These are phyloP conservation scores for Rhodeus uyekii DNA, from an alignment of 2,797 vertebrate genomes.

Conservation along the genomic window DNA sequence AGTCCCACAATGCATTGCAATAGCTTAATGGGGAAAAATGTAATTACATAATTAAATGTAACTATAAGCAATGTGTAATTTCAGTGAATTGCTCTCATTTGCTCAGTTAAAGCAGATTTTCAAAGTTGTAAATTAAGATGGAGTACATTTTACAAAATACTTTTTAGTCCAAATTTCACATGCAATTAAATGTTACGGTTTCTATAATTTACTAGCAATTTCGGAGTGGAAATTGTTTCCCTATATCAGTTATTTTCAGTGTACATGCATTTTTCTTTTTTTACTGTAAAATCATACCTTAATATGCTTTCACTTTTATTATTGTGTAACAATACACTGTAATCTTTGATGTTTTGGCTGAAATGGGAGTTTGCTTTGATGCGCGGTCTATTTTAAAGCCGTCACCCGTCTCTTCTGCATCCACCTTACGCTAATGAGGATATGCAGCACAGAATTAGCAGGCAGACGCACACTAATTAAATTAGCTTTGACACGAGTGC, in stretches of 20 bases:
- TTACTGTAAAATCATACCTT: neutral
- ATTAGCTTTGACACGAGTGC: constrained; percentile 24
- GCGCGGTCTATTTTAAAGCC: neutral
- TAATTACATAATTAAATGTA: too few species aligned
- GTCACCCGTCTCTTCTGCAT: neutral
- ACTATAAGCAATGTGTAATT: too few species aligned
- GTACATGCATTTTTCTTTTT: neutral
- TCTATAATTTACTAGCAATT: too few species aligned
- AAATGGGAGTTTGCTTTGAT: neutral
- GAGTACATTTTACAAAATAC: neutral
- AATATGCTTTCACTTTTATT: neutral
- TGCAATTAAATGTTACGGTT: neutral
- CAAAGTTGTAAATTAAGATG: too few species aligned
- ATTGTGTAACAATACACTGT: neutral
- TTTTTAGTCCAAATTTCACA: neutral
- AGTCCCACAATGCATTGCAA: too few species aligned
- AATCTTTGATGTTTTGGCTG: neutral
- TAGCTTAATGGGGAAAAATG: too few species aligned
- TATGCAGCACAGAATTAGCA: constrained; percentile 51
- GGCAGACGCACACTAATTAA: constrained; percentile 42
- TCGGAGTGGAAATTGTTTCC: neutral
- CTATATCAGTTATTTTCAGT: neutral
- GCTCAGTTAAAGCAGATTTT: too few species aligned
- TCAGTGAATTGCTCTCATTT: too few species aligned
- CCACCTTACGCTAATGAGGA: constrained; percentile 45